Base-by-base conservation (phyloP, 1,140 invertebrate species). In the Drosophila nasuta region DNA sequence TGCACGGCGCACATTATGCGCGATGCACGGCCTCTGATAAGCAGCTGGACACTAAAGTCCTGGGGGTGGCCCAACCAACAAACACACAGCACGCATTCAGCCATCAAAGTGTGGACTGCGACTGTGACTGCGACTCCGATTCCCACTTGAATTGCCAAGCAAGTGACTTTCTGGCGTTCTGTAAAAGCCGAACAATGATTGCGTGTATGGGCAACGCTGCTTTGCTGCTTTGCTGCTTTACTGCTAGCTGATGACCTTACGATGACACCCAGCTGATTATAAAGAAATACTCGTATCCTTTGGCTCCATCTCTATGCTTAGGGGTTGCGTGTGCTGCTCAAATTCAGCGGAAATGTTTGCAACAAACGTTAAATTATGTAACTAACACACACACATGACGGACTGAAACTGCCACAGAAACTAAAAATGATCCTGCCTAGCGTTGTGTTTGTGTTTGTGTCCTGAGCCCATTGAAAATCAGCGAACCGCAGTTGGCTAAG, bases 261-360 rank as follows among this genome's bases (percentile, higher is more conserved):
- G 89, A 91, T 91, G 89, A 91, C 89, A 91, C 89, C 83, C 76
- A 86, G 75, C 81, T 89, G 85, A 89, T 89, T 88, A 88, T 89
- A 78, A 80, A 89, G 77, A 85, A 89, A 89, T 90, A 89, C 51
- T 77, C 35, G 46, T 75, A 59, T 75, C 35, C 66, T 58, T 35
- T 43, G 11, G 6, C 25, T 38, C 33, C 33, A 11, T 5, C 57
- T 43, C 8, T 8, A n/a, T 75, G 63, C 65, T 25, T 49, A 59
- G 56, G 56, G 41, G 17, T 83, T 73, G 83, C 83, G 83, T 88
- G 83, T 41, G 51, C 43, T 70, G 52, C 64, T 75, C 85, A 88
- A 88, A 88, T 88, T 88, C 85, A 88, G 83, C 83, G 83, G 83
- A 88, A 88, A 88, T 88, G 85, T 88, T 88, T 83, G 85, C 83